Percentiles rank a stretch among this genome's conserved stretches.
Evolutionary conservation across 2,888 invertebrate genomes (phyloP).

Genomic region (Mantis religiosa): DNA sequence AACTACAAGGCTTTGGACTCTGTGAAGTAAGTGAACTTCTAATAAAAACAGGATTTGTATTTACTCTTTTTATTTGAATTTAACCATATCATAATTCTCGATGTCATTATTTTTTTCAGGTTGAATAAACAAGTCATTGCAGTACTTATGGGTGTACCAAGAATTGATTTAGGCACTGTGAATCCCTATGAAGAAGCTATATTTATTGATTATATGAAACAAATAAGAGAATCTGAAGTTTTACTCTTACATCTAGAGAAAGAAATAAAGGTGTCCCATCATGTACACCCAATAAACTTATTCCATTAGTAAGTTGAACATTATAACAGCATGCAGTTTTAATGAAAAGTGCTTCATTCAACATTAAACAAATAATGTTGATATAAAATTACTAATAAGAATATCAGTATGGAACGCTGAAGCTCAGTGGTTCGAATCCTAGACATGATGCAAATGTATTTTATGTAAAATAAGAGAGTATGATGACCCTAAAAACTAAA

Average conservation of each 20-base stretch:
- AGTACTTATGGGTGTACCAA: constrained; percentile 65
- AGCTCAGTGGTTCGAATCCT: too few relatives aligned
- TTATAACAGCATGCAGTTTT: neutral
- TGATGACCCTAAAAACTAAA: too few relatives aligned
- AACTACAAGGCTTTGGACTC: constrained; percentile 48
- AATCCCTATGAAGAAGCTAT: constrained; percentile 69
- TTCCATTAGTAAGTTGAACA: constrained; percentile 26
- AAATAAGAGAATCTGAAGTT: constrained; percentile 56
- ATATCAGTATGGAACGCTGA: too few relatives aligned
- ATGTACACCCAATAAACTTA: constrained; percentile 54
- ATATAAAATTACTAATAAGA: too few relatives aligned
- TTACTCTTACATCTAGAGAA: constrained; percentile 55
- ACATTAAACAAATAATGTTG: too few relatives aligned
- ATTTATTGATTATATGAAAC: constrained; percentile 55
- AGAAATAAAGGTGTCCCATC: constrained; percentile 55
- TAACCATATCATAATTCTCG: neutral
- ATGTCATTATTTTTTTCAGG: constrained; percentile 41
- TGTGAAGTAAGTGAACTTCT: constrained; percentile 43
- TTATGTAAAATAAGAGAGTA: too few relatives aligned
- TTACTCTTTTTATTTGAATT: neutral
- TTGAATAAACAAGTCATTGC: constrained; percentile 55
- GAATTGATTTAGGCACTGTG: constrained; percentile 52
- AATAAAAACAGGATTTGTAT: neutral
- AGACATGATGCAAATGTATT: too few relatives aligned
- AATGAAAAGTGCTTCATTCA: neutral